Percentiles rank a stretch among this genome's conserved stretches.
Conservation (phyloP, 2,113 vertebrate genomes). For the Psettodes erumei region DNA sequence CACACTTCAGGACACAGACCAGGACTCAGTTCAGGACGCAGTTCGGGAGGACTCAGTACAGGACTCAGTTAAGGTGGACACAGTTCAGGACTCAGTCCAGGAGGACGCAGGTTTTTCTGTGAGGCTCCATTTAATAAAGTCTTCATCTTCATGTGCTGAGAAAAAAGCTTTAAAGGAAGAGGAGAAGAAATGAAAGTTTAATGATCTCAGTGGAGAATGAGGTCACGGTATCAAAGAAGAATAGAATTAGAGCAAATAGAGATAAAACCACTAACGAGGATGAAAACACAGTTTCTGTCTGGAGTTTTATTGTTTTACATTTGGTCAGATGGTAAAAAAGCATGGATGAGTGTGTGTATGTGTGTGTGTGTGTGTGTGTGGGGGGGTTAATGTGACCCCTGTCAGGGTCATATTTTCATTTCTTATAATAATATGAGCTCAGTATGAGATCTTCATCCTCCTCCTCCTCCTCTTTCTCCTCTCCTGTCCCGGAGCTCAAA, state of each 20-base stretch:
- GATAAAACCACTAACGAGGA: constrained; percentile 53
- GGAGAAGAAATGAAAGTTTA: constrained; percentile 65
- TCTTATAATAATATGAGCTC: too few relatives aligned
- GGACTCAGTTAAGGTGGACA: not conserved
- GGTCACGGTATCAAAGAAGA: constrained; percentile 40
- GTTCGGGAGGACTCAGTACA: too few relatives aligned
- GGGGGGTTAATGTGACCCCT: constrained; percentile 36
- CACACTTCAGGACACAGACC: too few relatives aligned
- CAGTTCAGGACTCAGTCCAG: too few relatives aligned
- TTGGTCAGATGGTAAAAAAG: too few relatives aligned
- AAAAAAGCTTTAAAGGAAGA: constrained; percentile 51
- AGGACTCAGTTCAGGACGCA: too few relatives aligned
- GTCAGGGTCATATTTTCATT: constrained; percentile 34
- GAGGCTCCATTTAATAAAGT: constrained; percentile 3
- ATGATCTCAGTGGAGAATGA: constrained; percentile 42
- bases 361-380: too few relatives aligned
- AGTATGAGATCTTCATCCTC: too few relatives aligned
- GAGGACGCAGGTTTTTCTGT: not conserved
- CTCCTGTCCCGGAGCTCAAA: constrained; percentile 27
- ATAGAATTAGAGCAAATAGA: constrained; percentile 58
- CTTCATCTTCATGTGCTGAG: constrained; percentile 5
- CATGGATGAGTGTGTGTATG: too few relatives aligned
- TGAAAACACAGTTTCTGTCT: constrained; percentile 23
- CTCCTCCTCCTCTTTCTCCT: constrained; percentile 22
- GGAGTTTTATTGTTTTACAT: too few relatives aligned